Percentiles rank a stretch among this genome's conserved stretches.
Conservation (phyloP, 2,888 invertebrate genomes). For the Molanna angustata region DNA sequence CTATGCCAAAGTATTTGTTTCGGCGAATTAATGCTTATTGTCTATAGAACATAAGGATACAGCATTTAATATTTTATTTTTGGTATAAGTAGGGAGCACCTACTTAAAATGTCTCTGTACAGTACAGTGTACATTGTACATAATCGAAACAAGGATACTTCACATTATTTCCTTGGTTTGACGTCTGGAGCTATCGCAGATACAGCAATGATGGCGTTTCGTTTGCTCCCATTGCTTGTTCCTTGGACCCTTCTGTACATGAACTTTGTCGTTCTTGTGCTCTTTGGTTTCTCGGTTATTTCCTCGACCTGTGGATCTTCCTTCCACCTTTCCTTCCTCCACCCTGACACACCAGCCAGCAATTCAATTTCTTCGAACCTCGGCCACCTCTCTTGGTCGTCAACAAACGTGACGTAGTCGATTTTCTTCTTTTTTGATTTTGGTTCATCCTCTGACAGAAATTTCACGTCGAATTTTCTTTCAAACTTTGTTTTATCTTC, state of each 20-base stretch:
- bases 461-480: too few species aligned
- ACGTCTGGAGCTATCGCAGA: constrained; percentile 27
- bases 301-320: constrained; percentile 6
- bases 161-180: too few species aligned
- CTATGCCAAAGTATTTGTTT: too few species aligned
- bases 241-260: constrained; percentile 29
- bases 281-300: constrained; percentile 26
- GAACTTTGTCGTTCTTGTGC: constrained; percentile 27
- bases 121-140: too few species aligned
- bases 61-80: too few species aligned
- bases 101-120: too few species aligned
- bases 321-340: constrained; percentile 32
- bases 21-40: too few species aligned
- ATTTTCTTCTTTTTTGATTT: neutral
- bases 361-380: constrained; percentile 30
- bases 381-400: constrained; percentile 27
- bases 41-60: too few species aligned
- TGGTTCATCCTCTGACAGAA: constrained; percentile 1
- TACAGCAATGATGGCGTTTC: constrained; percentile 31
- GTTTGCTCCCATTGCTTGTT: constrained; percentile 25
- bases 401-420: constrained; percentile 12
- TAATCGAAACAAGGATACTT: too few species aligned
- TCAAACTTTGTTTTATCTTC: too few species aligned
- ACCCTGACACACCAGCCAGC: constrained; percentile 27
- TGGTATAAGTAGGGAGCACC: too few species aligned